Conservation (phyloP, 2,888 invertebrate species). For the Chironomus tentans region DNA sequence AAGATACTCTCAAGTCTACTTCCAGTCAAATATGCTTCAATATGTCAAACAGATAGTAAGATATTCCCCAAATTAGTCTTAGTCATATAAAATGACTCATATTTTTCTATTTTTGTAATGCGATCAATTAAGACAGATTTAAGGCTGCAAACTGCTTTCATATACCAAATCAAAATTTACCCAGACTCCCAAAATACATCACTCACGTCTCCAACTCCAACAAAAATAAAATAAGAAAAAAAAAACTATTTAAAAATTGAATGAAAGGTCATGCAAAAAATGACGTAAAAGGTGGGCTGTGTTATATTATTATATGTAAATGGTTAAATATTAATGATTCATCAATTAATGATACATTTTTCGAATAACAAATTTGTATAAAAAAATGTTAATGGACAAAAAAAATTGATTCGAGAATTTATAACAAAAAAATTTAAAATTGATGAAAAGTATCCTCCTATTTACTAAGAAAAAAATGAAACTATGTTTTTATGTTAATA, state of each 20-base stretch:
- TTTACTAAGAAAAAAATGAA: background rate
- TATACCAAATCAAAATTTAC: too few species aligned
- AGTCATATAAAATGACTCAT: too few species aligned
- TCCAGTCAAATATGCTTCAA: too few species aligned
- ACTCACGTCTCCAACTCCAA: background rate
- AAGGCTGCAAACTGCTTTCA: too few species aligned
- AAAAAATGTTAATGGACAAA: background rate
- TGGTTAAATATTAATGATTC: background rate
- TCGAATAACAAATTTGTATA: background rate
- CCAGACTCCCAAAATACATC: background rate
- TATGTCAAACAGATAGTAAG: too few species aligned
- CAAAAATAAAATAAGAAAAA: background rate
- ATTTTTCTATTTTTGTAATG: too few species aligned
- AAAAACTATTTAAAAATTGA: background rate
- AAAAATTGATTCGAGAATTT: background rate
- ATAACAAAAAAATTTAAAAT: background rate
- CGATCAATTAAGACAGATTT: too few species aligned
- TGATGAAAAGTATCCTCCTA: background rate
- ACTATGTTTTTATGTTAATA: background rate
- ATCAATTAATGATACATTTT: background rate
- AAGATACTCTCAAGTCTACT: too few species aligned
- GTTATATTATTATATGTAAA: slow-evolving; percentile 15
- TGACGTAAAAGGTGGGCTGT: slow-evolving; percentile 27
- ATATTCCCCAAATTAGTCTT: too few species aligned
- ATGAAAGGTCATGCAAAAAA: slow-evolving; percentile 14